phyloP scores from a whole-genome alignment of 2,888 invertebrate genomes.

The Rhamphomyia laevipes region DNA sequence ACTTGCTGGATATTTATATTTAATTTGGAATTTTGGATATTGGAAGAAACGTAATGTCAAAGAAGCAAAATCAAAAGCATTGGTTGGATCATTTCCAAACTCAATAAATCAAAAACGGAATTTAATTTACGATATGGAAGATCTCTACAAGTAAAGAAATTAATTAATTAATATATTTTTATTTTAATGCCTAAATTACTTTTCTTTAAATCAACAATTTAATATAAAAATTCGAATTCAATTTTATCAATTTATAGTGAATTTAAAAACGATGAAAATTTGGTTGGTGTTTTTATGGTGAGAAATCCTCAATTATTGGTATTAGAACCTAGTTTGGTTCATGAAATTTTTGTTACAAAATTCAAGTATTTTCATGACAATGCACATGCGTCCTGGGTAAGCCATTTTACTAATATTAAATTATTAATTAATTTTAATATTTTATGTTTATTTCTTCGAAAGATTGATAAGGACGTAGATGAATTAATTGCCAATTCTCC shows the following conservation, averaged over 20 bases:
- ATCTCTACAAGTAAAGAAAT: slow-evolving; percentile 32
- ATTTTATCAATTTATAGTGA: neutral
- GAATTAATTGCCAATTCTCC: slow-evolving; percentile 39
- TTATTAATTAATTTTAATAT: neutral
- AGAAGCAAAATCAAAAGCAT: slow-evolving; percentile 28
- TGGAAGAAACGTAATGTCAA: slow-evolving; percentile 34
- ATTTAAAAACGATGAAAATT: neutral
- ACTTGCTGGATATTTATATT: slow-evolving; percentile 19
- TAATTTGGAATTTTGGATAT: slow-evolving; percentile 29
- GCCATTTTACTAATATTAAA: neutral
- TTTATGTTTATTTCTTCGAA: neutral
- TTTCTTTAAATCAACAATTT: too few species aligned
- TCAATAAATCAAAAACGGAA: slow-evolving; percentile 23
- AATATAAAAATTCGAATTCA: neutral
- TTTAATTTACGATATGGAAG: slow-evolving; percentile 27
- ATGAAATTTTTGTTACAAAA: neutral
- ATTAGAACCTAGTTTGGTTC: neutral
- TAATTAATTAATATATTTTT: neutral
- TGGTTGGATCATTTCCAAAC: slow-evolving; percentile 32
- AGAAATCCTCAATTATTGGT: neutral
- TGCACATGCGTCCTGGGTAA: neutral
- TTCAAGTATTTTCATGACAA: neutral
- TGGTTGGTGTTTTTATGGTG: neutral
- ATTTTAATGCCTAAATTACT: too few species aligned
- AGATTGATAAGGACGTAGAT: slow-evolving; percentile 36